Conservation (phyloP, 2,113 vertebrate genomes). For the Gallinago jamesoni region DNA sequence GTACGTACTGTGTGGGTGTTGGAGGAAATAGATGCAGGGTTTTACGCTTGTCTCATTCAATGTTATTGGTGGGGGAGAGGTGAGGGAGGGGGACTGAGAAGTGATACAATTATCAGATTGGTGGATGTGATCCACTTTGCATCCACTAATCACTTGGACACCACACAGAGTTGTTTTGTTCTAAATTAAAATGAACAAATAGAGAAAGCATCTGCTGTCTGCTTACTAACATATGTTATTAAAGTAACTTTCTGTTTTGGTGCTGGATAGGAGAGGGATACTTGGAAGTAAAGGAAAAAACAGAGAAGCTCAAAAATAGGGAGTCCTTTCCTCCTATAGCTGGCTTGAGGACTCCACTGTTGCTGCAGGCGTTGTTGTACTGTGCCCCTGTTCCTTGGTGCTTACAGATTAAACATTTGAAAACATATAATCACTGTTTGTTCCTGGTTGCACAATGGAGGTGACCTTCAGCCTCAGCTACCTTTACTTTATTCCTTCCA, state of each 20-base stretch:
- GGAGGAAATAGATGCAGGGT: not conserved
- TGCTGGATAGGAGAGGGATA: not conserved
- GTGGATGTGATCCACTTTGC: not conserved
- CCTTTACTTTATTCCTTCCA: not conserved
- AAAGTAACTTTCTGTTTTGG: not conserved
- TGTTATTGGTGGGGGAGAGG: not conserved
- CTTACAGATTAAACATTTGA: conserved; percentile 8
- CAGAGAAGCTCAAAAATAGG: not conserved
- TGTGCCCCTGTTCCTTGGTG: not conserved
- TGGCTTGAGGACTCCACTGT: not conserved
- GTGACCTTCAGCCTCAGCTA: not conserved
- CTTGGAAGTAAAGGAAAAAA: not conserved
- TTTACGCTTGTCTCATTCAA: not conserved
- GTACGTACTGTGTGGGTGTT: not conserved
- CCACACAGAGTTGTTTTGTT: not conserved
- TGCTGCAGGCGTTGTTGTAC: not conserved
- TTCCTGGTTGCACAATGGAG: not conserved
- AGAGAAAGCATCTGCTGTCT: not conserved
- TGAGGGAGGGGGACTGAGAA: not conserved
- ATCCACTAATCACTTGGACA: not conserved
- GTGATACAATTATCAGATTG: not conserved
- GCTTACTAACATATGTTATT: not conserved
- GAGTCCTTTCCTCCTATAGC: not conserved
- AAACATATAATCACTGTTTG: not conserved
- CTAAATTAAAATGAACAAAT: not conserved